Evolutionary conservation across 2,797 vertebrate species (phyloP), one percentile per base, ranked within the genome.

Genomic region (Pangasius sanitwongsei): DNA sequence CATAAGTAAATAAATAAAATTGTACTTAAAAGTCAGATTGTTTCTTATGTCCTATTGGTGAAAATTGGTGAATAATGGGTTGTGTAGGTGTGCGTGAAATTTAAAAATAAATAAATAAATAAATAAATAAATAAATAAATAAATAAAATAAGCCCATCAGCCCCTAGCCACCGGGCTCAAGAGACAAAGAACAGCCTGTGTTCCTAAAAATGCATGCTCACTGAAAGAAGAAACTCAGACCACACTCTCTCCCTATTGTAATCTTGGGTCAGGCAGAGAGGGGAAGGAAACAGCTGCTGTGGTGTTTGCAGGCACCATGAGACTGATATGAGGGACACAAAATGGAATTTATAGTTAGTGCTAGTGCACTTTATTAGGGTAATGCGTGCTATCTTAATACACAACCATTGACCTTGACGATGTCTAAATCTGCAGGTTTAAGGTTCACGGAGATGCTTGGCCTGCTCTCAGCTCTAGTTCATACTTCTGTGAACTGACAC

Each of bases 261-360:
- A 90, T 80, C 80, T 81, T 59, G 85, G 89, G 84, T 90, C 91
- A 89, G 86, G 90, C 3, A 70, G n/a, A 48, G 37, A 93, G 88
- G 90, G 93, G 91, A 92, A 86, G 91, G 95, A 95, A 96, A 94
- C 95, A 95, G 94, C 95, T 96, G 95, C 92, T 91, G 89, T 85
- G 90, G 91, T 90, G 93, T 91, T 93, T 93, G 86, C 86, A 93
- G 92, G 83, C 94, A 91, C 92, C 94, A 93, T 93, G 92, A 94
- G 87, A 89, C 90, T 87, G 89, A 92, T 93, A 92, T 89, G 9
- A 88, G 90, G 92, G 92, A 93, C 86, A 94, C 95, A 94, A 95
- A 96, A 95, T 94, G 91, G 92, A 93, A 89, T 94, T 93, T 93
- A 92, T 92, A 84, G 74, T 88, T 93, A 89, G 91, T 87, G 72